phyloP scores from a whole-genome alignment of 2,113 vertebrate species.

The Ictalurus furcatus region DNA sequence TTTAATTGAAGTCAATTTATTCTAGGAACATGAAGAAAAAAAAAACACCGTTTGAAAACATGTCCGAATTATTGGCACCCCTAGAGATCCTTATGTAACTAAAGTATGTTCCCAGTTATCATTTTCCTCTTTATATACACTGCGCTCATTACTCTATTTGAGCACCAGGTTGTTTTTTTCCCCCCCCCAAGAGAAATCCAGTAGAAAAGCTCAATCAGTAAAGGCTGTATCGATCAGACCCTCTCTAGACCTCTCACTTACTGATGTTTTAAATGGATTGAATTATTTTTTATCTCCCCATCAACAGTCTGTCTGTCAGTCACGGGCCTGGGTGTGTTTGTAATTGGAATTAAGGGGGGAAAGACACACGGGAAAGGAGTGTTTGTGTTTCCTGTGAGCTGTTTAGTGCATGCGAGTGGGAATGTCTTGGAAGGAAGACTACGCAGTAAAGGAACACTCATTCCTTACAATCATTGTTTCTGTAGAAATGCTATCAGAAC shows the following conservation, averaged over 20 bases:
- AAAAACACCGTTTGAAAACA: not conserved
- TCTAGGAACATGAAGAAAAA: not conserved
- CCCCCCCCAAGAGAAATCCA: conserved; percentile 39
- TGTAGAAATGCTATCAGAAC: not conserved
- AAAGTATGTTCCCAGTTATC: not conserved
- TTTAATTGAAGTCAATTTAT: not conserved
- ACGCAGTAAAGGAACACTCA: not conserved
- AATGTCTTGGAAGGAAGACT: not conserved
- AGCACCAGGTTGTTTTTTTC: conserved; percentile 49
- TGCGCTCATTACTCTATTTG: conserved; percentile 35
- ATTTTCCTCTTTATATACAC: not conserved
- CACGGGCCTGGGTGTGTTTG: conserved; percentile 32
- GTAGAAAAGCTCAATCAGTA: conserved; percentile 58
- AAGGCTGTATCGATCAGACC: conserved; percentile 65
- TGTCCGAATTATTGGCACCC: not conserved
- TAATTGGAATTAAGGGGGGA: conserved; percentile 8
- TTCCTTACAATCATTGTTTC: not conserved
- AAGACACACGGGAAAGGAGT: not conserved
- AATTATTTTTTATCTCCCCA: conserved; percentile 69
- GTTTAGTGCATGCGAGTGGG: conserved; percentile 39
- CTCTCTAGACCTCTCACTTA: conserved; percentile 62
- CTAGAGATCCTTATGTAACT: not conserved
- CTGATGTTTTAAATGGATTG: conserved; percentile 67
- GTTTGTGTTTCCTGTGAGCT: conserved; percentile 19
- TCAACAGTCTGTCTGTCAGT: conserved; percentile 50